These are phyloP conservation scores for Ctenomys sociabilis DNA, from an alignment of 2,113 vertebrate genomes.

Conservation along the genomic window DNA sequence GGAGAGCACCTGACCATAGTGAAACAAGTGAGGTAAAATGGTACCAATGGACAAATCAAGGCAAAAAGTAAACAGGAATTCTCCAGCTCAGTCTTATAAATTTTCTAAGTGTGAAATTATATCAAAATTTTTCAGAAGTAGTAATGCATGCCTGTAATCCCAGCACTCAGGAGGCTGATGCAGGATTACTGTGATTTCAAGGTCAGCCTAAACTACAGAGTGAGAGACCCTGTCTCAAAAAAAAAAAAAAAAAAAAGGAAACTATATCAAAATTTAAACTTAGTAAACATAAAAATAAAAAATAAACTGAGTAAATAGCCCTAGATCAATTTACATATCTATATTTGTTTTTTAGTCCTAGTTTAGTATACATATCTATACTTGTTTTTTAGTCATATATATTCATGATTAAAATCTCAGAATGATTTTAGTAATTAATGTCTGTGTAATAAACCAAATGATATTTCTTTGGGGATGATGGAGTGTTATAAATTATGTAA, in stretches of 20 bases:
- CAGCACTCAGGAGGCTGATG: neutral
- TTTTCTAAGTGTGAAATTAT: constrained; percentile 38
- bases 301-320: neutral
- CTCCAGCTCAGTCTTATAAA: neutral
- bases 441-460: constrained; percentile 43
- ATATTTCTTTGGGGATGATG: neutral
- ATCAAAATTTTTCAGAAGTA: neutral
- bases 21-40: constrained; percentile 17
- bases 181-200: neutral
- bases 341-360: neutral
- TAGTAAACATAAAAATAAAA: too few species aligned
- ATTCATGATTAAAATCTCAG: constrained; percentile 59
- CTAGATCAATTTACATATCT: neutral
- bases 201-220: neutral
- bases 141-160: neutral
- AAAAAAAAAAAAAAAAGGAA: neutral
- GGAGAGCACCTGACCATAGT: neutral
- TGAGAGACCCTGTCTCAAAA: neutral
- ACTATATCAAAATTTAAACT: constrained; percentile 13
- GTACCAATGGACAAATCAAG: neutral
- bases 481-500: constrained; percentile 27
- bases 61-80: neutral
- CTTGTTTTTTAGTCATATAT: too few species aligned
- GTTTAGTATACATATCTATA: neutral
- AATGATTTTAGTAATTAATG: constrained; percentile 54